These are phyloP conservation scores for Operophtera brumata DNA, from an alignment of 2,888 invertebrate genomes.

Conservation along the genomic window DNA sequence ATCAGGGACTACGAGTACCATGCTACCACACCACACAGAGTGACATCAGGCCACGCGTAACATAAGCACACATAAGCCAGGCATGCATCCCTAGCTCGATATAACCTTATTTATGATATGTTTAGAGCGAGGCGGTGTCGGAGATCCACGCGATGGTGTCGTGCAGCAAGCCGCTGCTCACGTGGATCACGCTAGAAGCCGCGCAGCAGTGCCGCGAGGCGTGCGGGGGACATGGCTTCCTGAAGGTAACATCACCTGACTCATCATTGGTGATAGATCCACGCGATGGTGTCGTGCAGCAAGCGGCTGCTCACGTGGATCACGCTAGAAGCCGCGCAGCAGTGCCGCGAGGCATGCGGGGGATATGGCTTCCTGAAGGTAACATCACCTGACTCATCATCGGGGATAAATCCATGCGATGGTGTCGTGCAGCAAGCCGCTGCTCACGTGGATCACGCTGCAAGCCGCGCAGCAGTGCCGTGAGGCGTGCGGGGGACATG, in stretches of 20 bases:
- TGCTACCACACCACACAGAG: too few relatives aligned
- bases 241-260: constrained; percentile 48
- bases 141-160: constrained; percentile 87
- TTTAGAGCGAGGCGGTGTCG: constrained; percentile 83
- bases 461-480: constrained; percentile 90
- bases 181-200: constrained; percentile 88
- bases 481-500: constrained; percentile 94
- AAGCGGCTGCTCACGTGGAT: constrained; percentile 86
- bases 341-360: constrained; percentile 92
- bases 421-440: constrained; percentile 84
- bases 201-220: constrained; percentile 92
- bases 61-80: too few relatives aligned
- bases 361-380: constrained; percentile 84
- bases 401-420: constrained; percentile 87
- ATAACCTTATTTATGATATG: constrained; percentile 14
- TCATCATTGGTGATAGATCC: too few relatives aligned
- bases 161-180: constrained; percentile 84
- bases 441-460: constrained; percentile 85
- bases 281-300: constrained; percentile 84
- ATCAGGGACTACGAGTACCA: too few relatives aligned
- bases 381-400: too few relatives aligned
- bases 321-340: constrained; percentile 87
- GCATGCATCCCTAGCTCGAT: too few relatives aligned
- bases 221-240: constrained; percentile 90
- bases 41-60: too few relatives aligned